These are phyloP conservation scores for Sciaenops ocellatus DNA, from an alignment of 2,797 vertebrate genomes.

Conservation along the genomic window DNA sequence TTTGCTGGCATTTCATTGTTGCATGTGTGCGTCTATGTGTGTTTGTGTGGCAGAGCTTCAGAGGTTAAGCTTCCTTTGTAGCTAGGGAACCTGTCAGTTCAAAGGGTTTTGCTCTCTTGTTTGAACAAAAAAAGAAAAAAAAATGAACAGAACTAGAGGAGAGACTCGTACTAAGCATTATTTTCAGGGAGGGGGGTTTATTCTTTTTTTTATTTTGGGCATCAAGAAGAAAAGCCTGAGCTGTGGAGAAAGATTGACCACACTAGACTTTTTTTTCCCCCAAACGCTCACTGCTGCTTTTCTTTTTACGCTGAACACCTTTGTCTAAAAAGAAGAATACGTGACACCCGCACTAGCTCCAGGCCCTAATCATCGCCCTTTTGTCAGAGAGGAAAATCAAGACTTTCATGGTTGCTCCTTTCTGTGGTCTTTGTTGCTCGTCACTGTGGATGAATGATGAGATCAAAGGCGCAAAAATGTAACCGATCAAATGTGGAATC, in stretches of 20 bases:
- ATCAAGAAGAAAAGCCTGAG: slow-evolving; percentile 40
- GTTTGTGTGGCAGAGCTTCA: slow-evolving; percentile 35
- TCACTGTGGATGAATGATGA: slow-evolving; percentile 50
- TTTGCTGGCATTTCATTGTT: slow-evolving; percentile 36
- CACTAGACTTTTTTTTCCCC: slow-evolving; percentile 14
- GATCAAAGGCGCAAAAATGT: slow-evolving; percentile 77
- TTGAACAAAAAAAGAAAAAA: slow-evolving; percentile 50
- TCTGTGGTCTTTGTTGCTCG: slow-evolving; percentile 48
- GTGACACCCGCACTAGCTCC: slow-evolving; percentile 48
- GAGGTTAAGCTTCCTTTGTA: slow-evolving; percentile 72
- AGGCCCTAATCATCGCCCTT: slow-evolving; percentile 55
- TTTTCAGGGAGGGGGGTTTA: slow-evolving; percentile 29
- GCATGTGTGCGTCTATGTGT: slow-evolving; percentile 19
- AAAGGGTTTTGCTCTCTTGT: slow-evolving; percentile 66
- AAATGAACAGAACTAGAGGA: slow-evolving; percentile 40
- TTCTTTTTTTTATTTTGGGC: slow-evolving; percentile 33
- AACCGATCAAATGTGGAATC: slow-evolving; percentile 68
- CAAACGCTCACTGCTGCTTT: slow-evolving; percentile 31
- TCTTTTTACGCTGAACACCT: slow-evolving; percentile 36
- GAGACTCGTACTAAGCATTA: slow-evolving; percentile 63
- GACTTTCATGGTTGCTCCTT: slow-evolving; percentile 37
- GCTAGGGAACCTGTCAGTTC: slow-evolving; percentile 69
- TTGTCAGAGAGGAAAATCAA: slow-evolving; percentile 57
- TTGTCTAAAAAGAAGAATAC: slow-evolving; percentile 45
- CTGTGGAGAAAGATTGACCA: slow-evolving; percentile 14